Evolutionary conservation across 2,113 vertebrate species (phyloP).

Genomic region (Oreochromis niloticus): DNA sequence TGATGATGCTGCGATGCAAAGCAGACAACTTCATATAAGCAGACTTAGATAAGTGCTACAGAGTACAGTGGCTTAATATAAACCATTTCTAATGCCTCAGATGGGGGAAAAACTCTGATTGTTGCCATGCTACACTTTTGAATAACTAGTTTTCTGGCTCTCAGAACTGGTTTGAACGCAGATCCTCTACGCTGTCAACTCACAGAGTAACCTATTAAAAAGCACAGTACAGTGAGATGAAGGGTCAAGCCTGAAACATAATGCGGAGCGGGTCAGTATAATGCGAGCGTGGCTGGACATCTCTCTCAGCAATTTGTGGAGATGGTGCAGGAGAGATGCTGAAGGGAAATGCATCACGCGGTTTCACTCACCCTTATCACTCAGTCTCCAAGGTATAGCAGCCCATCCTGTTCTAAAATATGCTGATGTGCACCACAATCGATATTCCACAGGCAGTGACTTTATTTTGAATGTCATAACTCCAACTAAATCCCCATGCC

Average conservation of each 20-base stretch:
- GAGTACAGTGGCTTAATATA: not conserved
- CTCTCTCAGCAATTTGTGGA: slow-evolving; percentile 1
- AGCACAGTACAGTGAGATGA: slow-evolving; percentile 3
- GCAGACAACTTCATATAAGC: slow-evolving; percentile 5
- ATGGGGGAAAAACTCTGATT: not conserved
- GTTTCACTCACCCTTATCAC: not conserved
- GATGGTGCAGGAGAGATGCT: not conserved
- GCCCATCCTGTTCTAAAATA: not conserved
- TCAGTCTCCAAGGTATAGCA: not conserved
- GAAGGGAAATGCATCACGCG: not conserved
- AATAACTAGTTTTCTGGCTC: not conserved
- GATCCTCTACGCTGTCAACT: not conserved
- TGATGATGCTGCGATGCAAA: slow-evolving; percentile 5
- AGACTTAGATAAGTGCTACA: not conserved
- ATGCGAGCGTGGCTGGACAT: slow-evolving; percentile 9
- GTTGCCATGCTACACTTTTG: not conserved
- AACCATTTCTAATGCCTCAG: not conserved
- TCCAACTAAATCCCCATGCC: not conserved
- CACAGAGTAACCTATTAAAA: slow-evolving; percentile 12
- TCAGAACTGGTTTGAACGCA: not conserved
- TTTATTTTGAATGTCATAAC: slow-evolving; percentile 3
- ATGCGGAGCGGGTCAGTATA: not conserved
- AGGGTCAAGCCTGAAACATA: slow-evolving; percentile 9
- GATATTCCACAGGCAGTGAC: not conserved
- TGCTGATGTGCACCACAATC: not conserved